phyloP scores from a whole-genome alignment of 2,797 vertebrate genomes.

The Hippopotamyrus pictus region DNA sequence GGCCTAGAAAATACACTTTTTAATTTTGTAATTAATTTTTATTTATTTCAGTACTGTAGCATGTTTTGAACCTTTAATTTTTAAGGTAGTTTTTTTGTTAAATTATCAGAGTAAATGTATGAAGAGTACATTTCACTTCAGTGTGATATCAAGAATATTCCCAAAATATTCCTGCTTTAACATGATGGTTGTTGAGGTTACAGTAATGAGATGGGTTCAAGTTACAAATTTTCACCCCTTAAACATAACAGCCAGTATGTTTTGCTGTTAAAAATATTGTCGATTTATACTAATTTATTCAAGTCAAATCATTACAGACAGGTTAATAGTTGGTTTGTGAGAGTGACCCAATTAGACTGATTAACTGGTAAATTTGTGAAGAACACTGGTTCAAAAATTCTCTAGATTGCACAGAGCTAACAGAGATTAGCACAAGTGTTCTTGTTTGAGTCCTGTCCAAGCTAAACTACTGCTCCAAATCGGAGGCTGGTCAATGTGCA shows the following conservation, averaged over 20 bases:
- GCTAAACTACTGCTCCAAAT: neutral
- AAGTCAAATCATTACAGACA: neutral
- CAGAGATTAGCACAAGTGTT: neutral
- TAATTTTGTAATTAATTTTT: neutral
- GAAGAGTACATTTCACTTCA: neutral
- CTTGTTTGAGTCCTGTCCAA: neutral
- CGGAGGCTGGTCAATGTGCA: neutral
- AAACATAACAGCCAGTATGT: neutral
- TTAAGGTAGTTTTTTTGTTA: neutral
- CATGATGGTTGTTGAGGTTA: neutral
- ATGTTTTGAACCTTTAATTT: neutral
- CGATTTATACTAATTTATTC: neutral
- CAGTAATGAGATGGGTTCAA: neutral
- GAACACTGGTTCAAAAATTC: neutral
- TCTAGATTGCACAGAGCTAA: neutral
- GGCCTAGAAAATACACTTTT: neutral
- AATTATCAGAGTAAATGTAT: neutral
- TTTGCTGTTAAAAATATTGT: neutral
- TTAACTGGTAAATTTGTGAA: neutral
- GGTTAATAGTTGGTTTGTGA: neutral
- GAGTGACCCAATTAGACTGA: neutral
- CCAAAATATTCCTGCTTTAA: neutral
- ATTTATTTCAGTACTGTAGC: neutral
- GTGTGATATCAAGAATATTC: neutral
- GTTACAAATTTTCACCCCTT: neutral